Base-by-base conservation (phyloP, 2,888 invertebrate genomes). In the Elmis aenea region DNA sequence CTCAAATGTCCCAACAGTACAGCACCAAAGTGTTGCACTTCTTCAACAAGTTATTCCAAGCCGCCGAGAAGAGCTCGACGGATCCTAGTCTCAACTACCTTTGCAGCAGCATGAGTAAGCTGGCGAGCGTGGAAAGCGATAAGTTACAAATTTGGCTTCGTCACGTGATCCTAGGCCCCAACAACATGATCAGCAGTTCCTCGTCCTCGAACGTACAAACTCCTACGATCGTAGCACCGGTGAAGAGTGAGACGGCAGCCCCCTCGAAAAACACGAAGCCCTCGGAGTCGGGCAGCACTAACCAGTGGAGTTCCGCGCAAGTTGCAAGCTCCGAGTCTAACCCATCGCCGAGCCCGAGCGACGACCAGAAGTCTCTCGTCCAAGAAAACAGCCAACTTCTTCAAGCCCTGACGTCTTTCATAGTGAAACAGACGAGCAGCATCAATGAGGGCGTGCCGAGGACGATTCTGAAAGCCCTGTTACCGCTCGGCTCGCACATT, bases 1-100 rank as follows among this genome's bases (percentile, higher is more conserved):
- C 83, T 0, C 77, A 81, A 32, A 77, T 80, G 46, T 77, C 81
- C 0, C 74, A 77, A 47, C 72, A 73, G n/a, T 88, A 86, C 58
- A 79, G 84, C 9, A 83, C 83, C 13, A 75, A 81, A 55, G 83
- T 92, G 23, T 73, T 94, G 42, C 87, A 82, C 55, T 85, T 88
- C 61, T 84, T 87, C 60, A 85, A 84, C 54, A 81, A 79, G 58
- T 68, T 88, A 2, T 83, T 83, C 54, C 78, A 76, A 61, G 68
- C 72, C 27, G 75, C 78, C 4, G 78, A 80, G 41, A 80, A 79
- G 53, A 70, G 74, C 34, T 74, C 75, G 28, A 75, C 73, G n/a
- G 76, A 74, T 59, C 76, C 73, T 31, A 74, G 75, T 34, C 70
- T 83, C 41, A 79, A 79, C 45, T 77, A 79, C 37, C 61, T 87